phyloP scores from a whole-genome alignment of 1,140 invertebrate species.

The Macrosteles quadrilineatus region DNA sequence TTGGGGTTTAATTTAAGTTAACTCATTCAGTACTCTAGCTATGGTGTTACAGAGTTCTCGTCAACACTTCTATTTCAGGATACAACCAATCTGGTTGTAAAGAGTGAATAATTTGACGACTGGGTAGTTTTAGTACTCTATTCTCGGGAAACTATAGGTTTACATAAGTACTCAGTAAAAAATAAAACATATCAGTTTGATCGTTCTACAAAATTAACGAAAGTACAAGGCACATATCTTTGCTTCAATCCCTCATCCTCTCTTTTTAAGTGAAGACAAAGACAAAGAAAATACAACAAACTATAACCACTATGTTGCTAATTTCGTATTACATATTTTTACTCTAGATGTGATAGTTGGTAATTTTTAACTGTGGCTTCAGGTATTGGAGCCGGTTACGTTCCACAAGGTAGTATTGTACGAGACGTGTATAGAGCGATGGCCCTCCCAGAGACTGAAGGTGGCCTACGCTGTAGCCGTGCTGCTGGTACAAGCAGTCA shows the following conservation, averaged over 20 bases:
- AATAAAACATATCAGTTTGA: neutral
- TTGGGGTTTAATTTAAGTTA: neutral
- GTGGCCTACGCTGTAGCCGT: conserved; percentile 55
- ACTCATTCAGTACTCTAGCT: neutral
- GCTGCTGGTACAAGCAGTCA: conserved; percentile 58
- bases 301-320: neutral
- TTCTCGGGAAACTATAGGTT: too few relatives aligned
- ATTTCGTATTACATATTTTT: neutral
- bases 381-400: conserved; percentile 48
- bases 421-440: conserved; percentile 52
- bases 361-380: conserved; percentile 47
- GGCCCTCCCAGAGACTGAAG: conserved; percentile 51
- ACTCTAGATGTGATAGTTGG: neutral
- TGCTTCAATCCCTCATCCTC: neutral
- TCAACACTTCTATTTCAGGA: neutral
- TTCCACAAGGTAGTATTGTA: conserved; percentile 48
- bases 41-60: neutral
- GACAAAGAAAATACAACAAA: neutral
- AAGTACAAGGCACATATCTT: neutral
- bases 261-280: neutral
- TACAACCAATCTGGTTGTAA: neutral
- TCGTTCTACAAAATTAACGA: neutral
- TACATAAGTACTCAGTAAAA: too few relatives aligned
- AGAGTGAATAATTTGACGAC: neutral
- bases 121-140: neutral